phyloP scores from a whole-genome alignment of 2,113 vertebrate species.

The Thamnophis sirtalis region DNA sequence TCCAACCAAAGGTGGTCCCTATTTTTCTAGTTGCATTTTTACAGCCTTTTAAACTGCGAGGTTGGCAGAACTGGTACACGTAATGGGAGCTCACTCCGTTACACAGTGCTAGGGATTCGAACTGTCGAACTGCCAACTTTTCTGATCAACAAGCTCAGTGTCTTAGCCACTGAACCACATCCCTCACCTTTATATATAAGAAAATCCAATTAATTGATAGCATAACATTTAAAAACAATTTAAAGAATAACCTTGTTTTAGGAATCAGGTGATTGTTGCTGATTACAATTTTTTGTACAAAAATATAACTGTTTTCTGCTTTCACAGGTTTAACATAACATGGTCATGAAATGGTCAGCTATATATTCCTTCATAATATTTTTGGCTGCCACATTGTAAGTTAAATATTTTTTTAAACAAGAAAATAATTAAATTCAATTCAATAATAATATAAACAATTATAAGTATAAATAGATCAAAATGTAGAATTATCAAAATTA shows the following conservation, averaged over 20 bases:
- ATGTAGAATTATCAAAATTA: neutral
- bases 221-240: neutral
- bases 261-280: neutral
- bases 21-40: too few species aligned
- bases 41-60: too few species aligned
- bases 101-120: too few species aligned
- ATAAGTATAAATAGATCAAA: neutral
- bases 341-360: neutral
- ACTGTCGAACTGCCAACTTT: too few species aligned
- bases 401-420: neutral
- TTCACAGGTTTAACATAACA: neutral
- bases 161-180: too few species aligned
- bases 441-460: neutral
- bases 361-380: neutral
- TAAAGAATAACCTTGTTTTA: neutral
- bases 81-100: too few species aligned
- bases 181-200: neutral
- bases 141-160: too few species aligned
- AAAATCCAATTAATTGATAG: neutral
- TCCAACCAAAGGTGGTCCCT: too few species aligned
- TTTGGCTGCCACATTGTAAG: neutral
- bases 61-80: too few species aligned
- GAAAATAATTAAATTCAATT: neutral
- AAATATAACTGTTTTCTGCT: neutral
- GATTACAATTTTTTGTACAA: neutral